Evolutionary conservation across 2,888 invertebrate species (phyloP).

Genomic region (Polyploca ridens): DNA sequence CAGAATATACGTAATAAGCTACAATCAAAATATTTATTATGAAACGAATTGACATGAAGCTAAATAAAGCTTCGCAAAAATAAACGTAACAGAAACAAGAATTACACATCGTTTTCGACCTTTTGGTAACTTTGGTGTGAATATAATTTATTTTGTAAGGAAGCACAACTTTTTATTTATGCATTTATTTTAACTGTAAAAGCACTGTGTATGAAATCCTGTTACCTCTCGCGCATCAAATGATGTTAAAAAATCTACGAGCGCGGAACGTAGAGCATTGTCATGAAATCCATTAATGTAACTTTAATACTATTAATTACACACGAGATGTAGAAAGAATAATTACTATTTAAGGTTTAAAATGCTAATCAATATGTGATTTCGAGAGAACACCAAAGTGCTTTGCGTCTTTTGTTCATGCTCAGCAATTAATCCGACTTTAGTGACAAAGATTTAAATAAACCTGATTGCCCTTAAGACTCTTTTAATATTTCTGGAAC

Average conservation of each 20-base stretch:
- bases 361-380: no score
- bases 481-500: conserved; percentile 72
- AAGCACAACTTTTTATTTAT: not conserved
- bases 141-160: not conserved
- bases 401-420: conserved; percentile 28
- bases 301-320: no score
- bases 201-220: not conserved
- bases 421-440: conserved; percentile 44
- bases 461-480: conserved; percentile 74
- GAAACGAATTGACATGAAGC: conserved; percentile 18
- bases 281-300: no score
- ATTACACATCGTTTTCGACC: conserved; percentile 5
- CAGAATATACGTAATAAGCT: not conserved
- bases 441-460: conserved; percentile 66
- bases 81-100: not conserved
- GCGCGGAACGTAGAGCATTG: no score
- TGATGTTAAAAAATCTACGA: no score
- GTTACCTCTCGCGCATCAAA: not conserved
- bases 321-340: no score
- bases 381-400: not conserved
- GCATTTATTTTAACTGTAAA: not conserved
- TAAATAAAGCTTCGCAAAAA: conserved; percentile 10
- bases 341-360: no score
- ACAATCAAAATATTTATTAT: conserved; percentile 15
- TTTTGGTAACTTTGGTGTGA: conserved; percentile 3